Base-by-base conservation (phyloP, 2,888 invertebrate species). In the Lumbricus terrestris region DNA sequence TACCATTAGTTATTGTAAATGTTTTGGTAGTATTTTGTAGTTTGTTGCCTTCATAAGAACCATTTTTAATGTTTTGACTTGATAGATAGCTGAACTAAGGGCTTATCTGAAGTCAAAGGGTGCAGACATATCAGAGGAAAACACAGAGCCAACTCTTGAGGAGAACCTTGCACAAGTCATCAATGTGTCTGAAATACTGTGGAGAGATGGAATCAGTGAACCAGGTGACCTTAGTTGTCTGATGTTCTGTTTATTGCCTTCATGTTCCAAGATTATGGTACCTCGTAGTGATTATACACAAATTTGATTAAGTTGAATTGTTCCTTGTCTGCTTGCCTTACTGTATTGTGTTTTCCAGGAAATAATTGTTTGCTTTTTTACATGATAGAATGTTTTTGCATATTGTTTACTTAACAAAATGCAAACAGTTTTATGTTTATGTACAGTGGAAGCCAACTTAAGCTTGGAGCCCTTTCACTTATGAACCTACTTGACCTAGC, bases 121-220 rank as follows among this genome's bases (percentile, higher is more conserved):
- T n/a, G 98, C 98, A 38, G 98, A 98, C 95, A 98, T 98, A 93
- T 97, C 97, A 0, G 97, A 97, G 94, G 98, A 98, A 94, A 97
- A 97, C 94, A 97, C 97, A 0, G 96, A 97, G 3, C 97, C 97
- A 95, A 98, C 97, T 35, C 97, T 98, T 92, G 97, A 98, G 95
- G 98, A 98, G 96, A 98, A 98, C 96, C 96, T 98, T 93, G 97
- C 97, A 94, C 97, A 98, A 95, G 98, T 98, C 92, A 98, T 98
- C 93, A 97, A 97, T 90, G 98, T 98, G 18, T 98, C 98, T 94
- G 98, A 98, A 95, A 96, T 97, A 88, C 97, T 98, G 95, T 98
- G 98, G 95, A 97, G 97, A 93, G 93, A 94, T 38, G 92, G 90
- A 15, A 92, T 91, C 91, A 92, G 90, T 90, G 94, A 94, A 88